A percentile compares a stretch with the other conserved stretches of the same genome.
These are phyloP conservation scores for Pyrocephalus nanus DNA, from an alignment of 2,797 vertebrate genomes.

Conservation along the genomic window DNA sequence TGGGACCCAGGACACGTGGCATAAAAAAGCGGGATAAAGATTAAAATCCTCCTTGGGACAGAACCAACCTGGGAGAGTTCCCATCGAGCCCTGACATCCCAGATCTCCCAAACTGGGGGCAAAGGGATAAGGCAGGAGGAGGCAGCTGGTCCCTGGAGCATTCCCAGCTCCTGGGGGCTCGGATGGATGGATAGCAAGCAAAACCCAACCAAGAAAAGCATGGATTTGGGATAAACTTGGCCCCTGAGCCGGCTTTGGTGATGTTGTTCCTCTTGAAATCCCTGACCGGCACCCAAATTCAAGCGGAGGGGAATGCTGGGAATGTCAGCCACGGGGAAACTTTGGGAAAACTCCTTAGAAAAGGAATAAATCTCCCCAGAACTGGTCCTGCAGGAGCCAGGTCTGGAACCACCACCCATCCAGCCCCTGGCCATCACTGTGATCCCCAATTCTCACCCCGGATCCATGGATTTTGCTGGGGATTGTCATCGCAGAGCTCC, in stretches of 20 bases:
- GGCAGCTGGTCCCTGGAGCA: background rate
- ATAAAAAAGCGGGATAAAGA: background rate
- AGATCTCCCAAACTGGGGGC: rapidly evolving
- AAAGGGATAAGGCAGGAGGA: background rate
- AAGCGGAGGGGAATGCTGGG: rapidly evolving
- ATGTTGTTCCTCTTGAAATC: background rate
- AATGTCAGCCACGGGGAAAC: rapidly evolving
- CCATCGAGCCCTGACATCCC: rapidly evolving
- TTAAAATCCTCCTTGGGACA: background rate
- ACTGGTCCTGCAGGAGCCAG: background rate
- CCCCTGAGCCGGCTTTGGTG: background rate
- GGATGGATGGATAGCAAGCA: rapidly evolving
- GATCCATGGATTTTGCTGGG: background rate
- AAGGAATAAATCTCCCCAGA: background rate
- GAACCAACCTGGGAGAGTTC: background rate
- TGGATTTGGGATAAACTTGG: background rate
- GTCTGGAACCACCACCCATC: rapidly evolving
- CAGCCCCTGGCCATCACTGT: background rate
- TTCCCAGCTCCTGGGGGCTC: rapidly evolving
- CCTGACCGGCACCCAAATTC: background rate
- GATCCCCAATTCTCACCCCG: rapidly evolving
- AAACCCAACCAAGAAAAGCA: background rate
- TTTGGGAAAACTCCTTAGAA: background rate
- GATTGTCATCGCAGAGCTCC: slow-evolving; percentile 34
- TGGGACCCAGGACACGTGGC: rapidly evolving